phyloP scores from a whole-genome alignment of 2,888 invertebrate species.

The Lomographa bimaculata region DNA sequence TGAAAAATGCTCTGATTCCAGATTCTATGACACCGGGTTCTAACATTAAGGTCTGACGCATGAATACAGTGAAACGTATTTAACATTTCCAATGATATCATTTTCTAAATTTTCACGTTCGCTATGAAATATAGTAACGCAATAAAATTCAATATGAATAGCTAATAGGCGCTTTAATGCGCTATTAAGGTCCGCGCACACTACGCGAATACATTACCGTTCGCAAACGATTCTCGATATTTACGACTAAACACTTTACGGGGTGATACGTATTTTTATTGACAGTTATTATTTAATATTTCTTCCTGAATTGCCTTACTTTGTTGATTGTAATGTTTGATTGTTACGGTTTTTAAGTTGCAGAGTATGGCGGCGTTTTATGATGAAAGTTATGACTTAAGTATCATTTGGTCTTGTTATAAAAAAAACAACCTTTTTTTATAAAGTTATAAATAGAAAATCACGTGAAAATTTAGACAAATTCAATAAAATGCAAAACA shows the following conservation, averaged over 20 bases:
- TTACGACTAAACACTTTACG: constrained; percentile 57
- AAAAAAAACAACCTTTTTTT: no score
- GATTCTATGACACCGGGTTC: no score
- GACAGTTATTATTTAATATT: constrained; percentile 67
- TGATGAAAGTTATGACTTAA: constrained; percentile 1
- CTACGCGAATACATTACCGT: constrained; percentile 50
- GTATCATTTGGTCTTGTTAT: no score
- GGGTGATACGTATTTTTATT: constrained; percentile 58
- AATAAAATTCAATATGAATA: constrained; percentile 59
- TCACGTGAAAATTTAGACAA: no score
- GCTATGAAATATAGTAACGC: constrained; percentile 38
- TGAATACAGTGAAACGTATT: no score
- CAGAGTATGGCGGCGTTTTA: constrained; percentile 4
- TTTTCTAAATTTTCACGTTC: constrained; percentile 24
- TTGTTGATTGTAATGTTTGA: constrained; percentile 41
- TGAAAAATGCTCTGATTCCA: no score
- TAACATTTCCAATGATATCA: no score
- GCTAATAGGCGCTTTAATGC: constrained; percentile 65
- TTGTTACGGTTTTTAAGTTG: constrained; percentile 15
- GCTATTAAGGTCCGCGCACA: constrained; percentile 56
- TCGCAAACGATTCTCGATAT: constrained; percentile 48
- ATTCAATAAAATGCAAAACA: not conserved
- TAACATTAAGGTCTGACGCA: no score
- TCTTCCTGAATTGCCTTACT: constrained; percentile 60
- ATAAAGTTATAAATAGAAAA: no score